Conservation (phyloP, 2,888 invertebrate genomes). For the Stenodera caucasica region DNA sequence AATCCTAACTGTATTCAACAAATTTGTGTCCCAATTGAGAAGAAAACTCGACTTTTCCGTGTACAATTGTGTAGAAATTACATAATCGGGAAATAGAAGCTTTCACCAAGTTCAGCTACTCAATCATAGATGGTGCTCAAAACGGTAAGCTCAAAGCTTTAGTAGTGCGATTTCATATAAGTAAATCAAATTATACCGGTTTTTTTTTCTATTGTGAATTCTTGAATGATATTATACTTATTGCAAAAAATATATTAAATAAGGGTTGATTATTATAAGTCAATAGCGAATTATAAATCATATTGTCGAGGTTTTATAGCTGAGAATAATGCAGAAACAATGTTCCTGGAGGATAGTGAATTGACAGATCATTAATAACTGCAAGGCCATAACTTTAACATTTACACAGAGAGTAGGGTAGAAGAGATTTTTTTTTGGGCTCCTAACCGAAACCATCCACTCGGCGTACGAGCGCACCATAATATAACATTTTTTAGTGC, state of each 20-base stretch:
- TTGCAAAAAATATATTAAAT: constrained; percentile 8
- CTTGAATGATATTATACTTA: background rate
- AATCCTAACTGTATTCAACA: background rate
- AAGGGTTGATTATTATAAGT: constrained; percentile 23
- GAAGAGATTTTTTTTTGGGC: constrained; percentile 17
- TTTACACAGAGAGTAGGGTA: constrained; percentile 22
- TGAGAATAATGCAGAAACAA: constrained; percentile 50
- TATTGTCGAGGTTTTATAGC: constrained; percentile 44
- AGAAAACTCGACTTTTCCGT: background rate
- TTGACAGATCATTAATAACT: constrained; percentile 50
- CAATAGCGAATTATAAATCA: constrained; percentile 47
- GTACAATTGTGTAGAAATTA: background rate
- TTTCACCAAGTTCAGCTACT: background rate
- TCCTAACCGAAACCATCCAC: too few relatives aligned
- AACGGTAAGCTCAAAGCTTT: background rate
- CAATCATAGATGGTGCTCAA: background rate
- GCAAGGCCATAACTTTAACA: constrained; percentile 32
- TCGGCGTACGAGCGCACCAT: too few relatives aligned
- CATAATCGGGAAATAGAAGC: background rate
- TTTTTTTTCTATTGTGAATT: background rate
- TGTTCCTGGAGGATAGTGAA: constrained; percentile 42
- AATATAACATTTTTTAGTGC: too few relatives aligned
- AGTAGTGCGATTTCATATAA: background rate
- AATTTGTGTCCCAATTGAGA: too few relatives aligned
- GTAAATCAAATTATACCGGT: too few relatives aligned